These are phyloP conservation scores for Rallus crepitans DNA, from an alignment of 2,797 vertebrate genomes.

Conservation along the genomic window DNA sequence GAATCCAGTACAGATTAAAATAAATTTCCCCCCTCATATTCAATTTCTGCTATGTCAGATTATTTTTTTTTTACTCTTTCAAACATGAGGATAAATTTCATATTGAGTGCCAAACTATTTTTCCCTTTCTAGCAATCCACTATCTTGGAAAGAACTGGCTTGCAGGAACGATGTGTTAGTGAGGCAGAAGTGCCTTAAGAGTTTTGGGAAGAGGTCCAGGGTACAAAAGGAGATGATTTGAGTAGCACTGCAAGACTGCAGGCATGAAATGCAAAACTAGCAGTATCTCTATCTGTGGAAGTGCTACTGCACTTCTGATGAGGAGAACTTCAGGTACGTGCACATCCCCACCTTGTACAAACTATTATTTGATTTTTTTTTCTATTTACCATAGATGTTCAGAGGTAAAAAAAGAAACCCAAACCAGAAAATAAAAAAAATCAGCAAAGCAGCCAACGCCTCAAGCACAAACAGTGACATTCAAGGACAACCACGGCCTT, in stretches of 20 bases:
- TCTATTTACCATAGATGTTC: neutral
- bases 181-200: neutral
- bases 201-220: conserved; percentile 25
- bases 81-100: neutral
- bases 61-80: neutral
- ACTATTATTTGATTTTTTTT: neutral
- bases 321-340: neutral
- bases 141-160: neutral
- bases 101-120: neutral
- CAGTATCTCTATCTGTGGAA: neutral
- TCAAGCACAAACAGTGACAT: neutral
- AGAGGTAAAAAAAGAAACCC: neutral
- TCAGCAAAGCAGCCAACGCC: neutral
- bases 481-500: neutral
- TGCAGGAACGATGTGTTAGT: neutral
- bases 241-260: neutral
- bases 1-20: neutral
- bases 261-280: neutral
- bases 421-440: neutral
- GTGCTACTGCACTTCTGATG: neutral
- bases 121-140: neutral
- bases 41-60: neutral
- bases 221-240: neutral
- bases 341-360: neutral
- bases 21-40: neutral